A percentile compares a stretch with the other conserved stretches of the same genome.
Evolutionary conservation across 2,888 invertebrate genomes (phyloP).

Genomic region (Stegophylla sp.): DNA sequence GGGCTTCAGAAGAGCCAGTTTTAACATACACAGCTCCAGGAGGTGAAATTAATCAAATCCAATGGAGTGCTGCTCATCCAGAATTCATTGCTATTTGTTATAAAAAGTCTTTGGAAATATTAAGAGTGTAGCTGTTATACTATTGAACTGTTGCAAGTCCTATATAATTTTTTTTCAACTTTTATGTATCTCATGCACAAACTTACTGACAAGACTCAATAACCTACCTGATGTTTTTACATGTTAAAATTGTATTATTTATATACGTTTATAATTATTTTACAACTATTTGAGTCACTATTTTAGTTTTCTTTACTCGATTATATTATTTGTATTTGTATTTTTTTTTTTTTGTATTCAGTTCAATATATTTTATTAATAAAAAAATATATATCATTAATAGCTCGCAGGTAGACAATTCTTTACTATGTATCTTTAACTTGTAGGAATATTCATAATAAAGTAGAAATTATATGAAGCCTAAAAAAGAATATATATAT

Average conservation of each 20-base stretch:
- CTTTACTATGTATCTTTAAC: neutral
- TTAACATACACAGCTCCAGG: slow-evolving; percentile 98
- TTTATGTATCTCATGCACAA: too few species aligned
- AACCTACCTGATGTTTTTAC: slow-evolving; percentile 33
- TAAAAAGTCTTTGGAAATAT: slow-evolving; percentile 94
- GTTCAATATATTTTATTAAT: slow-evolving; percentile 27
- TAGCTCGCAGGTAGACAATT: neutral
- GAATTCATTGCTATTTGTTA: slow-evolving; percentile 99
- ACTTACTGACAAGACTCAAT: slow-evolving; percentile 7
- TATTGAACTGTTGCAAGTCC: slow-evolving; percentile 22
- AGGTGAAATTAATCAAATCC: slow-evolving; percentile 99
- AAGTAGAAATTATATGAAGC: too few species aligned
- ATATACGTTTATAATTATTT: too few species aligned
- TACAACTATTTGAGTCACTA: neutral
- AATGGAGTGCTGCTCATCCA: slow-evolving; percentile 99
- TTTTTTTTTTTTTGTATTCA: too few species aligned
- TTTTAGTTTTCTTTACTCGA: neutral
- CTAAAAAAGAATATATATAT: too few species aligned
- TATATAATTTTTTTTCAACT: too few species aligned
- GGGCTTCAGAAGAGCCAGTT: slow-evolving; percentile 99
- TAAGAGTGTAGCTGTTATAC: slow-evolving; percentile 84
- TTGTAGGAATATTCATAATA: slow-evolving; percentile 29
- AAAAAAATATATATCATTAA: neutral
- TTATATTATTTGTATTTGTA: slow-evolving; percentile 7
- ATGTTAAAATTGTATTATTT: too few species aligned